These are phyloP conservation scores for Eretmochelys imbricata DNA, from an alignment of 2,113 vertebrate genomes.

Conservation along the genomic window DNA sequence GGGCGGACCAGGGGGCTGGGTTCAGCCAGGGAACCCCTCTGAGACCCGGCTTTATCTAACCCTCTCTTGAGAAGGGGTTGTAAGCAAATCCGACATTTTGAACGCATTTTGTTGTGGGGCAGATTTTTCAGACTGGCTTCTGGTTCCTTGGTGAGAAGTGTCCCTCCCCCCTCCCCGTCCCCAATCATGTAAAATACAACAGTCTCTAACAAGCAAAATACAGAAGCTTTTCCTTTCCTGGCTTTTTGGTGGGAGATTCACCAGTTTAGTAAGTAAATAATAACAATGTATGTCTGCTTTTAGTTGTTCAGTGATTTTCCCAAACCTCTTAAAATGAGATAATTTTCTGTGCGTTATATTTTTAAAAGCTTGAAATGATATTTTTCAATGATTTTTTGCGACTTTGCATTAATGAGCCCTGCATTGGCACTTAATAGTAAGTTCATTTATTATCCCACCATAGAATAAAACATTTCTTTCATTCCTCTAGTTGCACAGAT, in stretches of 20 bases:
- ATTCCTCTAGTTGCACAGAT: background rate
- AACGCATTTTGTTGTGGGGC: background rate
- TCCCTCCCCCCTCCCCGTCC: background rate
- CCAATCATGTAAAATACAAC: background rate
- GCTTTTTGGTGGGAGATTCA: slow-evolving; percentile 10
- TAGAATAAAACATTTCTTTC: background rate
- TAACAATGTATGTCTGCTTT: background rate
- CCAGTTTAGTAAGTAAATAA: background rate
- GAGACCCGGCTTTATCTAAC: too few relatives aligned
- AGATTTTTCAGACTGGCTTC: background rate
- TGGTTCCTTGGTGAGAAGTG: background rate
- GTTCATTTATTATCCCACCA: background rate
- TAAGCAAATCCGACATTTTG: slow-evolving; percentile 67
- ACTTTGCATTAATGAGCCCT: background rate
- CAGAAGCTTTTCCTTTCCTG: background rate
- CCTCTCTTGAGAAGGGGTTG: background rate
- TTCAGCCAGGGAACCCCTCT: background rate
- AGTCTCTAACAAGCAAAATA: background rate
- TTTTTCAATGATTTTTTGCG: background rate
- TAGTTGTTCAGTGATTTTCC: background rate
- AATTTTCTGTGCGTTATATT: background rate
- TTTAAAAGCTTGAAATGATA: background rate
- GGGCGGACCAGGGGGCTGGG: background rate
- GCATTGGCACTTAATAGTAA: background rate
- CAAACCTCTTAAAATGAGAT: background rate